Evolutionary conservation across 2,888 invertebrate species (phyloP), one percentile per base, ranked within the genome.

Genomic region (Epinotia brunnichana): DNA sequence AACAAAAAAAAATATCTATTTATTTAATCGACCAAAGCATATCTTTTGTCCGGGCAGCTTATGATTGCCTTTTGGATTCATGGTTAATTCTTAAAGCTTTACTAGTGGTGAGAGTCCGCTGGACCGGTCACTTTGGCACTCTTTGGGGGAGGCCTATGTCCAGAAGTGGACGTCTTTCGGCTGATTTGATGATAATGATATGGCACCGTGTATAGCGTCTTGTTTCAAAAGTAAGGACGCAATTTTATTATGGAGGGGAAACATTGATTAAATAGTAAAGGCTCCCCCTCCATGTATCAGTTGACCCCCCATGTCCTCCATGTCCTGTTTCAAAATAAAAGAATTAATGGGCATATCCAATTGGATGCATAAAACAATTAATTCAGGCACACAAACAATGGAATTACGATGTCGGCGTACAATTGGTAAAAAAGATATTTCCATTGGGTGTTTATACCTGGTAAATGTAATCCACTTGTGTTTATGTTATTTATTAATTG

Each of bases 371-470:
- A 48, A 62, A 35, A 61, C 51, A 72, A 72, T 57, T 61, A 44
- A 72, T 67, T 67, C 66, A 9, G n/a, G 54, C 35, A 39, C 35
- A 39, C 64, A 74, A 74, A 74, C 69, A 74, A 69, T 62, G 69
- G 66, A 60, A 66, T 68, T 57, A 69, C 60, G 56, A 57, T 62
- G 39, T 72, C 63, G 44, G 60, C 57, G 56, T 67, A 72, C 69
- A 69, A 66, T 62, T 62, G 24, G 41, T 17, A 62, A 62, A 62
- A 44, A 72, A 57, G 0, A 68, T 68, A 62, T 57, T 72, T 57
- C 53, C n/a, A 11, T 24, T 48, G 41, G 17, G 19, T 67, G 44
- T 71, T 54, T 54, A 39, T 61, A 53, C 29, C 54, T 0, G 39
- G 19, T 48, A 62, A 54, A 69, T 61, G 39, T 69, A n/a, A n/a